Conservation (phyloP, 2,797 vertebrate genomes). For the Syngnathus rostellatus region DNA sequence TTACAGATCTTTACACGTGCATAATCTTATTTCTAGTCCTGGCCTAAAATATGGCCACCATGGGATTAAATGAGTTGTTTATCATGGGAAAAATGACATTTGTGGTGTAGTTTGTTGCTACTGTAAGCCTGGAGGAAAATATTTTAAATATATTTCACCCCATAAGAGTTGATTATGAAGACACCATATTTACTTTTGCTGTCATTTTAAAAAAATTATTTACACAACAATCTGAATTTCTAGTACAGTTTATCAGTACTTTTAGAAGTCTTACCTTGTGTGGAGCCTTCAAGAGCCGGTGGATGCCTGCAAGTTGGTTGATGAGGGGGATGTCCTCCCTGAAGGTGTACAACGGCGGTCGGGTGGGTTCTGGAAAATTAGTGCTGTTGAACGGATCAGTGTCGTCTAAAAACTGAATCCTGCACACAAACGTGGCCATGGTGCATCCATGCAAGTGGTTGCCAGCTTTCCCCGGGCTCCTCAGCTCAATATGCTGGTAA, state of each 20-base stretch:
- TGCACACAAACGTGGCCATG: conserved; percentile 84
- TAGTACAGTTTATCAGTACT: not conserved
- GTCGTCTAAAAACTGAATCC: conserved; percentile 91
- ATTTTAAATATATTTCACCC: conserved; percentile 24
- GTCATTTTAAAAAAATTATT: too few species aligned
- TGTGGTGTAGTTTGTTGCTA: not conserved
- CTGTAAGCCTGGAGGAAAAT: conserved; percentile 27
- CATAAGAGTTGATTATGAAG: not conserved
- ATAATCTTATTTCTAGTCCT: not conserved
- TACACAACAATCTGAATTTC: too few species aligned
- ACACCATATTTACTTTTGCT: too few species aligned
- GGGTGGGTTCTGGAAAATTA: conserved; percentile 85
- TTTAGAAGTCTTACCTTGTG: conserved; percentile 75
- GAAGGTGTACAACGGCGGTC: conserved; percentile 84
- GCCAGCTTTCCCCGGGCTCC: conserved; percentile 6
- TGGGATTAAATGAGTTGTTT: not conserved
- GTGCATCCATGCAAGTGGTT: conserved; percentile 72
- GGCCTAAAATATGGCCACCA: not conserved
- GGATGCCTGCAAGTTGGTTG: conserved; percentile 82
- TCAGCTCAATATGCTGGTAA: conserved; percentile 35
- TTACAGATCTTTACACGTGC: not conserved
- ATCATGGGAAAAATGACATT: not conserved
- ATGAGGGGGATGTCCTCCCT: conserved; percentile 81
- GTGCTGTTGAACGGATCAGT: conserved; percentile 94
- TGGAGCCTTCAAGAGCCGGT: conserved; percentile 82